A percentile compares a stretch with the other conserved stretches of the same genome.
Conservation (phyloP, 2,113 vertebrate species). For the Spizaetus ornatus region DNA sequence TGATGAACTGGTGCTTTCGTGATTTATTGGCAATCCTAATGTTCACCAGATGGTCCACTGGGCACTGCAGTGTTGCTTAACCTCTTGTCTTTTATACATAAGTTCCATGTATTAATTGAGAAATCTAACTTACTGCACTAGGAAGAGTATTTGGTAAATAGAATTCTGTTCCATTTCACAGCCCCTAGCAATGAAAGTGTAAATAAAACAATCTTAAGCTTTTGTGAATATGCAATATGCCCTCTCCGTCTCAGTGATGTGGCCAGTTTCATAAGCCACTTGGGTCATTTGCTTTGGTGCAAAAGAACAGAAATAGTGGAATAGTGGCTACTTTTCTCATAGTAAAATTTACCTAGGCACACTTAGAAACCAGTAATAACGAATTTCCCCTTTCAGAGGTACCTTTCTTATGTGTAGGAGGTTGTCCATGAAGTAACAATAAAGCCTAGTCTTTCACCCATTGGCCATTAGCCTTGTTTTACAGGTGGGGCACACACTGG, state of each 20-base stretch:
- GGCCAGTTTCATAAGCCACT: background rate
- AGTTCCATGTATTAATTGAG: slow-evolving; percentile 14
- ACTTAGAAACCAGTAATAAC: background rate
- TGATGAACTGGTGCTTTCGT: slow-evolving; percentile 62
- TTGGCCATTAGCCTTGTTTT: background rate
- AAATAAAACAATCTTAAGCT: background rate
- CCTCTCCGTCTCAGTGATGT: background rate
- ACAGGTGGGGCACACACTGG: background rate
- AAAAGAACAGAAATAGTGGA: background rate
- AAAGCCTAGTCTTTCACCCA: background rate
- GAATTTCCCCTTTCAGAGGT: background rate
- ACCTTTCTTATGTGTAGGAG: background rate
- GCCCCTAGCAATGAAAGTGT: slow-evolving; percentile 9
- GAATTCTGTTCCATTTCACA: slow-evolving; percentile 13
- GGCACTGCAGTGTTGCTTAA: slow-evolving; percentile 31
- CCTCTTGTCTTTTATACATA: slow-evolving; percentile 42
- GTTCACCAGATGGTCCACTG: slow-evolving; percentile 61
- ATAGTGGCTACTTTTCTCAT: background rate
- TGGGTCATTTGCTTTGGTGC: background rate
- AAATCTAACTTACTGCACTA: slow-evolving; percentile 15
- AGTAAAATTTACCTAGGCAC: background rate
- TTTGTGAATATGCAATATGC: background rate
- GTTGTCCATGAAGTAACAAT: background rate
- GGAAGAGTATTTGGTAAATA: slow-evolving; percentile 19
- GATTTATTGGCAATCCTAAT: slow-evolving; percentile 68